Conservation (phyloP, 2,888 invertebrate species). For the Eulithis prunata region DNA sequence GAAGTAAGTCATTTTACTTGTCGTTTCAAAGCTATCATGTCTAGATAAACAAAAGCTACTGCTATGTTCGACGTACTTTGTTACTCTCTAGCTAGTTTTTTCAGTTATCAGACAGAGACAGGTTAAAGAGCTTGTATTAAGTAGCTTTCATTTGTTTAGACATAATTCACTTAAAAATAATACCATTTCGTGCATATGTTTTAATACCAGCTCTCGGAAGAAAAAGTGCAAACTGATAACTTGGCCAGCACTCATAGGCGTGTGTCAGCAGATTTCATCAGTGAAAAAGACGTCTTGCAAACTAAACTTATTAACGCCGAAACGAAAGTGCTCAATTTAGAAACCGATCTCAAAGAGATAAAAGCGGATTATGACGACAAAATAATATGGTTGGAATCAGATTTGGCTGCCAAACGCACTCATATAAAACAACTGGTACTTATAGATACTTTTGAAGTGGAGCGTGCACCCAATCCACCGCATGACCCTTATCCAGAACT, state of each 20-base stretch:
- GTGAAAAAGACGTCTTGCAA: constrained; percentile 78
- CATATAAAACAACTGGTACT: constrained; percentile 86
- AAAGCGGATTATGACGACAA: constrained; percentile 85
- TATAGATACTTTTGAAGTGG: constrained; percentile 30
- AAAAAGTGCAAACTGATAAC: constrained; percentile 74
- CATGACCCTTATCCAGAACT: constrained; percentile 16
- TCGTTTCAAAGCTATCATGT: not conserved
- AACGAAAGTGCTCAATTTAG: constrained; percentile 75
- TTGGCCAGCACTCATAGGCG: constrained; percentile 69
- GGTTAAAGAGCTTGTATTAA: too few species aligned
- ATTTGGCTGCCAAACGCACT: constrained; percentile 84
- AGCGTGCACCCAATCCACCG: constrained; percentile 26
- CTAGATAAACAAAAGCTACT: not conserved
- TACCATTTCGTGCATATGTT: constrained; percentile 17
- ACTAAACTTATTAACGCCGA: constrained; percentile 75
- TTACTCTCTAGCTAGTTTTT: too few species aligned
- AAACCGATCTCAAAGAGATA: constrained; percentile 80
- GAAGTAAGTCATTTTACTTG: constrained; percentile 71
- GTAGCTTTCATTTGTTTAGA: too few species aligned
- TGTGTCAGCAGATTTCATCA: constrained; percentile 71
- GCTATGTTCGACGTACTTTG: too few species aligned
- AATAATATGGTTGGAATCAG: constrained; percentile 84
- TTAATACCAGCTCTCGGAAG: constrained; percentile 73
- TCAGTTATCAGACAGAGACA: too few species aligned
- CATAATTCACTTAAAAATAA: not conserved